These are phyloP conservation scores for Drosophila erecta DNA, from an alignment of 1,140 invertebrate species.

Conservation along the genomic window DNA sequence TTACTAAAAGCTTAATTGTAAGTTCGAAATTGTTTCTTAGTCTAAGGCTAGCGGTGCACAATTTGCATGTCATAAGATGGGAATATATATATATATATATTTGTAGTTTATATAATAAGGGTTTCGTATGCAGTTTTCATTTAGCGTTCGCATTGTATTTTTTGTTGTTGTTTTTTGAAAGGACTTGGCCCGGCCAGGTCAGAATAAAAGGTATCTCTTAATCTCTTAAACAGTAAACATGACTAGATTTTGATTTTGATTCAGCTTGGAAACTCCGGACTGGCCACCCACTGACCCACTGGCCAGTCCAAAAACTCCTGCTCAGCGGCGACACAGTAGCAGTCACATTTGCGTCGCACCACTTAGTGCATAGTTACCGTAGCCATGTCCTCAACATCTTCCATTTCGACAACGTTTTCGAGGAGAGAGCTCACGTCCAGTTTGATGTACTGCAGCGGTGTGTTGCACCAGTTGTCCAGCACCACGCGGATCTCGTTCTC, in stretches of 20 bases:
- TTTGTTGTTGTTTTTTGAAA: neutral
- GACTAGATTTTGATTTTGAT: slow-evolving; percentile 14
- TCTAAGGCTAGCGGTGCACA: slow-evolving; percentile 6
- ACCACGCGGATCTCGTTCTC: slow-evolving; percentile 92
- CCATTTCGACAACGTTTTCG: slow-evolving; percentile 90
- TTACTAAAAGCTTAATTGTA: slow-evolving; percentile 55
- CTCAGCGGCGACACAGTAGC: slow-evolving; percentile 1
- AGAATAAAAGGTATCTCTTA: neutral
- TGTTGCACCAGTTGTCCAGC: slow-evolving; percentile 90
- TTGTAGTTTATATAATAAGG: neutral
- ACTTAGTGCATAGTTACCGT: slow-evolving; percentile 76
- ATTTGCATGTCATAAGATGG: slow-evolving; percentile 9
- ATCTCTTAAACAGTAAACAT: slow-evolving; percentile 25
- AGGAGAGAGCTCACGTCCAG: slow-evolving; percentile 93
- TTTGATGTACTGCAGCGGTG: slow-evolving; percentile 88
- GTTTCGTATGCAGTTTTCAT: neutral
- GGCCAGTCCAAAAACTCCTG: slow-evolving; percentile 2
- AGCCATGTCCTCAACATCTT: slow-evolving; percentile 85
- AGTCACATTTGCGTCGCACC: neutral
- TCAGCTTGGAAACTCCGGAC: neutral
- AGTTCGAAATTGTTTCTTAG: slow-evolving; percentile 18
- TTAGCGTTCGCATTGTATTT: neutral
- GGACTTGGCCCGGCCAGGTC: slow-evolving; percentile 14
- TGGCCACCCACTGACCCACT: slow-evolving; percentile 14
- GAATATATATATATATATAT: neutral